These are phyloP conservation scores for Nylanderia fulva DNA, from an alignment of 1,140 invertebrate species.

Conservation along the genomic window DNA sequence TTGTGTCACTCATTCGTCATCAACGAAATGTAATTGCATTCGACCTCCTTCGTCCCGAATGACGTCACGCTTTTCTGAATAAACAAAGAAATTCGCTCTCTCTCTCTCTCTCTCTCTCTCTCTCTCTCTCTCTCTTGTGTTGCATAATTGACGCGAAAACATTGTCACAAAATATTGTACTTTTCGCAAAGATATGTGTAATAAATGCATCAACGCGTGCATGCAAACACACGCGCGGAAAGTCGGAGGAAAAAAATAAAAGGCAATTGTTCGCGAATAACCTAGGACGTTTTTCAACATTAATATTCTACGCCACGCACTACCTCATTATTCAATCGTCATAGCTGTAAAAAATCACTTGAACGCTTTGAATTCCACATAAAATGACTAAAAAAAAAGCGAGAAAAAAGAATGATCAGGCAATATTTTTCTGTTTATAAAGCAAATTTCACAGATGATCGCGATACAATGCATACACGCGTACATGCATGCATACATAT, in stretches of 20 bases:
- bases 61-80: slow-evolving; percentile 22
- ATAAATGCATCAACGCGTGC: neutral
- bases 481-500: no score
- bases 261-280: neutral
- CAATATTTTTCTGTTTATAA: neutral
- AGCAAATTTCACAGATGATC: no score
- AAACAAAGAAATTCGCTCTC: slow-evolving; percentile 22
- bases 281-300: neutral
- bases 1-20: slow-evolving; percentile 15
- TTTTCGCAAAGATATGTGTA: neutral
- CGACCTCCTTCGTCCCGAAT: slow-evolving; percentile 1
- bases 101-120: neutral
- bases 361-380: no score
- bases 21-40: neutral
- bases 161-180: neutral
- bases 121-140: neutral
- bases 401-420: neutral
- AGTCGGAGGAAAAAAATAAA: neutral
- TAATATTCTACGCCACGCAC: no score
- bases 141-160: neutral
- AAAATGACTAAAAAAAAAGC: no score
- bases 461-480: no score
- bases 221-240: neutral
- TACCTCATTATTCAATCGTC: no score
- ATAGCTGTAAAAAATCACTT: no score